Conservation (phyloP, 2,113 vertebrate species). For the Scatophagus argus region DNA sequence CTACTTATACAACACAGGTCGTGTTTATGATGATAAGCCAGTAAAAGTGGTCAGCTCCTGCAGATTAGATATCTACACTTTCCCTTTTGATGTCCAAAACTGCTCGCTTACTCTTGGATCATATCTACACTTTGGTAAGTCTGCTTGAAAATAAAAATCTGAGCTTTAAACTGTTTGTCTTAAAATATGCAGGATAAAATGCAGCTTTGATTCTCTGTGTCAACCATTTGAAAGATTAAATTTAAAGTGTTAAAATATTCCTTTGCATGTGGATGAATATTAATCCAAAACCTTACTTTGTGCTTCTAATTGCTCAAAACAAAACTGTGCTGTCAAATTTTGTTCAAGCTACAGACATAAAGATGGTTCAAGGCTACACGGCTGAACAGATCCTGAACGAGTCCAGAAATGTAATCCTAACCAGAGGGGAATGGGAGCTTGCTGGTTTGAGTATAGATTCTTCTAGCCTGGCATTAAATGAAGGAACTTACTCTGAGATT, state of each 20-base stretch:
- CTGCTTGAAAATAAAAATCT: background rate
- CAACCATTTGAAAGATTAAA: background rate
- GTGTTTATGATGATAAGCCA: conserved; percentile 40
- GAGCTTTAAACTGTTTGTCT: background rate
- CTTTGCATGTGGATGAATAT: background rate
- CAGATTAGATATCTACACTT: conserved; percentile 55
- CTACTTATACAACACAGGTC: conserved; percentile 55
- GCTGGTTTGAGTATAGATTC: conserved; percentile 18
- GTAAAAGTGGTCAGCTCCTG: conserved; percentile 60
- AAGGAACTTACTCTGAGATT: conserved; percentile 33
- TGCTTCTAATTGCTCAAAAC: background rate
- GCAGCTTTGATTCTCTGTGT: background rate
- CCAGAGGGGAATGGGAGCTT: conserved; percentile 82
- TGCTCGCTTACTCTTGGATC: conserved; percentile 65
- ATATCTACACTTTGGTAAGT: conserved; percentile 59
- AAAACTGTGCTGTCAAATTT: background rate
- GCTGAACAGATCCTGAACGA: conserved; percentile 17
- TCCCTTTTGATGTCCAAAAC: conserved; percentile 72
- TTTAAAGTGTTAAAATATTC: background rate
- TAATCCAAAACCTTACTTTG: background rate
- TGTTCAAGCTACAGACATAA: conserved; percentile 40
- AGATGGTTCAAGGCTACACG: conserved; percentile 12
- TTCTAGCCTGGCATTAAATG: background rate
- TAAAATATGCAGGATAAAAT: background rate
- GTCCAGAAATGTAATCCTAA: conserved; percentile 43